Base-by-base conservation (phyloP, 1,140 invertebrate species). In the Octopus bimaculoides region DNA sequence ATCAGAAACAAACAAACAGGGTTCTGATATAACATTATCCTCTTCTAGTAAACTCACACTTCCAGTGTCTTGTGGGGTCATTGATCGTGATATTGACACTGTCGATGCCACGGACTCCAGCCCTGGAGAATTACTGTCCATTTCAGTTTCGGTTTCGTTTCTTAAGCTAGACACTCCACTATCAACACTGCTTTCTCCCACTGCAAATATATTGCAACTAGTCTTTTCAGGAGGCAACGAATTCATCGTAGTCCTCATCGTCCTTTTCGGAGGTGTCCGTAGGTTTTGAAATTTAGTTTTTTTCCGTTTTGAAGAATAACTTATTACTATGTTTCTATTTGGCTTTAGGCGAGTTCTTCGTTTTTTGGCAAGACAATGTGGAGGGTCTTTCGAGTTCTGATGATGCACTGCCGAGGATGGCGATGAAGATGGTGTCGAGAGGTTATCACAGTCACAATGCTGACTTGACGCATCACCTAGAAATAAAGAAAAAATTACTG, bases 91-190 rank as follows among this genome's bases (percentile, higher is more conserved):
- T 41, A 75, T 41, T 41, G 74, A 75, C 9, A 75, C 52, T 41
- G 74, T 75, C 12, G 74, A 75, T 41, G 74, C 74, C 5, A 75
- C 41, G 74, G 74, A 75, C 52, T 75, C 74, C 74, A 75, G 17
- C 14, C 74, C 74, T 5, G 74, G 74, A 75, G 74, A 75, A 53
- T 75, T 75, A 52, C 74, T 75, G 26, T 75, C 74, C 52, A 53
- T 75, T 75, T 75, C 74, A 10, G 74, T 75, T 17, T 75, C 74
- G 5, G 74, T 75, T 75, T 75, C 74, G 20, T n/a, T 75, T 53
- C 74, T 52, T 53, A 75, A 52, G 17, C 74, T 75, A 41, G 74
- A 75, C 7, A 75, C 52, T 9, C 74, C 74, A 52, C 74, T 75
- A 52, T 75, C 74, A 52, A 75, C 74, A 75, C 74, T 75, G 41